These are phyloP conservation scores for Toxotes chatareus DNA, from an alignment of 2,113 vertebrate species.

Conservation along the genomic window DNA sequence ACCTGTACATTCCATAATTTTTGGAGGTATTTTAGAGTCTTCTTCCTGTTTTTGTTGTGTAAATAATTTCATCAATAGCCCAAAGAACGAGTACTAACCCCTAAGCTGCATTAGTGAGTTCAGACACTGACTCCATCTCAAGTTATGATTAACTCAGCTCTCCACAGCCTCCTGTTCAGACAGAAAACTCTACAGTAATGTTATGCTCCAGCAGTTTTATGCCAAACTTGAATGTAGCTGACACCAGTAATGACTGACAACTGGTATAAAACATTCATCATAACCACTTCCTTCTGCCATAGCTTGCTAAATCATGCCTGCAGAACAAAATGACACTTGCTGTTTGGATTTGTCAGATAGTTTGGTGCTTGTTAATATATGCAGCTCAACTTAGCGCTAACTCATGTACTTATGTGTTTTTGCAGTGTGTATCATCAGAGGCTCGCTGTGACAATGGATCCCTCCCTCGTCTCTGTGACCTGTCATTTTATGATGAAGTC, in stretches of 20 bases:
- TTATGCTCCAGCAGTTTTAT: background rate
- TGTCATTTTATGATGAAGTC: constrained; percentile 71
- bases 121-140: background rate
- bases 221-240: background rate
- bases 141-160: background rate
- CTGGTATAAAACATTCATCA: constrained; percentile 26
- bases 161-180: background rate
- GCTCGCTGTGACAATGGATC: constrained; percentile 83
- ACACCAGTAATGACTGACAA: constrained; percentile 5
- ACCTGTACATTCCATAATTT: background rate
- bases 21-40: background rate
- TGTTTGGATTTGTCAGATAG: constrained; percentile 1
- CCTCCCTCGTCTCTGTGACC: constrained; percentile 54
- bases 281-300: constrained; percentile 29
- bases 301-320: constrained; percentile 29
- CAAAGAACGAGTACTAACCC: background rate
- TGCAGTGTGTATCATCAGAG: constrained; percentile 84
- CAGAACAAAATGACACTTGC: background rate
- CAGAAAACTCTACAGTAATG: constrained; percentile 3
- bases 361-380: constrained; percentile 45
- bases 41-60: constrained; percentile 5
- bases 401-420: constrained; percentile 37
- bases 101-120: background rate
- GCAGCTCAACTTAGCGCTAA: constrained; percentile 13
- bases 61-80: background rate